Percentiles rank a stretch among this genome's conserved stretches.
Conservation (phyloP, 2,113 vertebrate species). For the Alethe castanea region DNA sequence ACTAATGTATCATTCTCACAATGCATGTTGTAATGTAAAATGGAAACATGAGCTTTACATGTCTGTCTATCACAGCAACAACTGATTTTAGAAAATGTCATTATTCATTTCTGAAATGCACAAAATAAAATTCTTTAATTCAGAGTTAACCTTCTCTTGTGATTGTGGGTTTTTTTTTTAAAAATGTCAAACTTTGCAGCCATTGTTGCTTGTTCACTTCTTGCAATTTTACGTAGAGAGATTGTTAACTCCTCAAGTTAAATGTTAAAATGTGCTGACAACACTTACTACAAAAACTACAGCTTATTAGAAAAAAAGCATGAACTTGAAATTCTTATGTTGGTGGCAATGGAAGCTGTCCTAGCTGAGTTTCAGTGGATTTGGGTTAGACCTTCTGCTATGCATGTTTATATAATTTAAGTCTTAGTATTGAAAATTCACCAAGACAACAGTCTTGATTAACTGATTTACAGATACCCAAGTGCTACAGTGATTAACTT, state of each 20-base stretch:
- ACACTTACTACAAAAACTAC: neutral
- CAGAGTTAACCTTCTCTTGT: neutral
- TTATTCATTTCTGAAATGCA: slow-evolving; percentile 60
- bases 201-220: neutral
- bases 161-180: neutral
- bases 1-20: slow-evolving; percentile 2
- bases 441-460: too few species aligned
- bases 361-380: neutral
- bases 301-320: neutral
- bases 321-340: neutral
- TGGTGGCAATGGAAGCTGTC: neutral
- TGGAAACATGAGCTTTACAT: slow-evolving; percentile 1
- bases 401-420: neutral
- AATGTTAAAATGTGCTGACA: neutral
- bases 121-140: slow-evolving; percentile 70
- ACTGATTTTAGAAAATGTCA: slow-evolving; percentile 37
- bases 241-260: neutral
- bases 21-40: slow-evolving; percentile 43
- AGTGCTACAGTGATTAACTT: neutral
- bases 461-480: neutral
- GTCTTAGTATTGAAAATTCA: neutral
- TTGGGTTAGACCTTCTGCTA: neutral
- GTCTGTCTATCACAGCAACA: slow-evolving; percentile 44
- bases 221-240: neutral
- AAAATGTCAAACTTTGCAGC: neutral